phyloP scores from a whole-genome alignment of 2,113 vertebrate genomes.

The Pseudopipra pipra region DNA sequence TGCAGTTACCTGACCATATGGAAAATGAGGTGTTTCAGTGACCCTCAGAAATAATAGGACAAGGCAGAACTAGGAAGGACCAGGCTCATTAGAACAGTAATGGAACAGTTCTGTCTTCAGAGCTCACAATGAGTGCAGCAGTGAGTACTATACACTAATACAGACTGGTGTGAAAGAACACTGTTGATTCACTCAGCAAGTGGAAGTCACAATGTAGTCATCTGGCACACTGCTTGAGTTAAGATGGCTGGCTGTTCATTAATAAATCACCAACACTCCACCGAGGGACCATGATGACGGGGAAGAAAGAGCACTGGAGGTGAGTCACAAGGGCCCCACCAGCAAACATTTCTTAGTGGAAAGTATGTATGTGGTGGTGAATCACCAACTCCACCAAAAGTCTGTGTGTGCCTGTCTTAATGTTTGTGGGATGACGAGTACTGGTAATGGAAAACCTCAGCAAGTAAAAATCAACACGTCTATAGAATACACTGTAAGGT shows the following conservation, averaged over 20 bases:
- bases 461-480: neutral
- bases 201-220: neutral
- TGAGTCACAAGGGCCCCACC: constrained; percentile 55
- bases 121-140: neutral
- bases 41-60: neutral
- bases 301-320: neutral
- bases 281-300: neutral
- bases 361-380: constrained; percentile 39
- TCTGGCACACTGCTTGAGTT: neutral
- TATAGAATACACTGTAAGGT: neutral
- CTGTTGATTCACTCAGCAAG: neutral
- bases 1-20: neutral
- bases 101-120: neutral
- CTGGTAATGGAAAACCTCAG: neutral
- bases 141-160: neutral
- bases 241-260: neutral
- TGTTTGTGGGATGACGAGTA: neutral
- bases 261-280: constrained; percentile 33
- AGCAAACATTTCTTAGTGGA: constrained; percentile 36
- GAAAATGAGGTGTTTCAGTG: neutral
- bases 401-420: neutral
- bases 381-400: constrained; percentile 49
- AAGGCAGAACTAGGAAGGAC: neutral
- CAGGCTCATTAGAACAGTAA: fast-evolving
- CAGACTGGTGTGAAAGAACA: neutral